Evolutionary conservation across 1,140 invertebrate genomes (phyloP), one percentile per base, ranked within the genome.

Genomic region (Brachionus plicatilis): DNA sequence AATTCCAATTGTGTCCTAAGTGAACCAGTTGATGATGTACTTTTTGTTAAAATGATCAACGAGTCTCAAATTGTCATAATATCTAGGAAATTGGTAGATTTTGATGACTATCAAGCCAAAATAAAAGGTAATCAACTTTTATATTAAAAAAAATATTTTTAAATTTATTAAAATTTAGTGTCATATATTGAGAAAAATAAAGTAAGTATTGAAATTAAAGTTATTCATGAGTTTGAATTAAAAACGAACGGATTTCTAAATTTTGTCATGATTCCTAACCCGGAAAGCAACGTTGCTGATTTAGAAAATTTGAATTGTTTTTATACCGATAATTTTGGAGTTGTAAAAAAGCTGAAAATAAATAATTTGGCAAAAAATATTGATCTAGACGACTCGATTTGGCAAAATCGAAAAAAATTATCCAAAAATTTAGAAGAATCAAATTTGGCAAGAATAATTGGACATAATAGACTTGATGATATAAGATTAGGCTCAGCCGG

Each of bases 361-460:
- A 27, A 45, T 6, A 76, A 37, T 27, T 17, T 12, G 11, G 14
- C 45, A n/a, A 50, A 50, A 37, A 24, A 24, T 41, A 8, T 17
- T 29, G 17, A 50, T 50, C 6, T 27, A 11, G 43, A 76, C 9
- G 72, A 76, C 11, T 50, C 43, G 27, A 50, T 29, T 20, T 76
- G 72, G 72, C 7, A 76, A 27, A 76, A 50, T 76, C 43, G 72
- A 50, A 47, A 76, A 76, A 76, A 37, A 50, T n/a, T 76, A 14
- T 6, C n/a, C 12, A 76, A 50, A 50, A 76, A 76, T 76, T 47
- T 50, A 50, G 43, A 24, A 9, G 72, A 76, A 76, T 76, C 72
- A 50, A 76, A 76, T 76, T 50, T 76, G 47, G 72, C 72, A 3
- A n/a, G 24, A 20, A 76, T 76, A 14, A 50, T 76, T 27, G 72